phyloP scores from a whole-genome alignment of 2,888 invertebrate genomes.

The Idaea biselata region DNA sequence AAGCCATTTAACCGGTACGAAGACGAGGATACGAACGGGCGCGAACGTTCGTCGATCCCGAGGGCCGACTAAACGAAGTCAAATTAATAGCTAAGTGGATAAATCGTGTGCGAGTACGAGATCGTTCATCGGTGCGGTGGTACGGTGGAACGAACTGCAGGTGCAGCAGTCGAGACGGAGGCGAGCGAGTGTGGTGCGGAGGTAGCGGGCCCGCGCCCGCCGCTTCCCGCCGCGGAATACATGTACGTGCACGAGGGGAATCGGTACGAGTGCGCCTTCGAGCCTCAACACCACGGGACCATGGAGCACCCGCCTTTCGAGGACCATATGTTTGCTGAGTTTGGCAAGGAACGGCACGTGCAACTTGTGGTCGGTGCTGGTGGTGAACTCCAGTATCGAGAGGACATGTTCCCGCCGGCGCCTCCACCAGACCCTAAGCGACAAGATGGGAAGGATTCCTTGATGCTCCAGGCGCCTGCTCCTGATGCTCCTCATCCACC shows the following conservation, averaged over 20 bases:
- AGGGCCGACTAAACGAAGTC: conserved; percentile 69
- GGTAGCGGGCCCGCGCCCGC: conserved; percentile 74
- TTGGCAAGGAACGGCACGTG: conserved; percentile 79
- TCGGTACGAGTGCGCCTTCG: conserved; percentile 72
- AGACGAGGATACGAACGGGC: conserved; percentile 73
- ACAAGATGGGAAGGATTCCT: conserved; percentile 61
- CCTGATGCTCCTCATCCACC: conserved; percentile 49
- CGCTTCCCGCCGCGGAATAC: conserved; percentile 64
- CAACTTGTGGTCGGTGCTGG: conserved; percentile 73
- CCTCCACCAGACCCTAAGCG: conserved; percentile 46
- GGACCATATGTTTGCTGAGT: conserved; percentile 90
- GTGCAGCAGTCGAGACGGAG: conserved; percentile 67
- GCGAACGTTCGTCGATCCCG: conserved; percentile 74
- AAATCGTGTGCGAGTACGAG: conserved; percentile 47
- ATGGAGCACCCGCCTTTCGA: conserved; percentile 88
- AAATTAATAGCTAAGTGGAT: conserved; percentile 69
- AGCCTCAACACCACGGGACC: conserved; percentile 43
- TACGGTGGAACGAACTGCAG: conserved; percentile 13
- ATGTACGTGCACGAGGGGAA: conserved; percentile 75
- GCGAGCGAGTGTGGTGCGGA: conserved; percentile 69
- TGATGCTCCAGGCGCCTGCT: conserved; percentile 63
- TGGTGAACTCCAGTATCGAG: conserved; percentile 76
- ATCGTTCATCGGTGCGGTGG: conserved; percentile 34
- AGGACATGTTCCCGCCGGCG: conserved; percentile 66
- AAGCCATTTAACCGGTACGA: conserved; percentile 80